Base-by-base conservation (phyloP, 2,797 vertebrate genomes). In the Dallia pectoralis region DNA sequence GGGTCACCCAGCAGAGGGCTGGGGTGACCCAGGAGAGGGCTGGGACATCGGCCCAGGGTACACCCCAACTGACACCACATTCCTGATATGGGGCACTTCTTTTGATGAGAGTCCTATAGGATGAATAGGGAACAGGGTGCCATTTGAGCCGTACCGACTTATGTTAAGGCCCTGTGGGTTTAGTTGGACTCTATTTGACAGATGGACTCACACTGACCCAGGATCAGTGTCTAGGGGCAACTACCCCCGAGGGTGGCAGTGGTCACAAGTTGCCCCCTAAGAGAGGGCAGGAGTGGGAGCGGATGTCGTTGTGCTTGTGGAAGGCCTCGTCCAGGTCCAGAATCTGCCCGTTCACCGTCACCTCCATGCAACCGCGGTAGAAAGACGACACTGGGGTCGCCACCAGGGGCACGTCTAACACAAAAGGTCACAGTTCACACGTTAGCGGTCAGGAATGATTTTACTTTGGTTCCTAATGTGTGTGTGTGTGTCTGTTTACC, bases 261-360 rank as follows among this genome's bases (percentile, higher is more conserved):
- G 74, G 70, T 91, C 89, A 92, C 82, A 89, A 87, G 75, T 79
- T 79, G 8, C 86, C 80, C 75, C 85, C 89, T 89, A 92, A 86
- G 5, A 95, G 94, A 79, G 98, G 98, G 85, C 98, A 99, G 87
- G 98, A 97, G 86, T 99, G 97, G 18, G 98, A 96, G 76, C 93
- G 96, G 88, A 99, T 97, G 86, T 97, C 95, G 4, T 90, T 94
- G 92, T 97, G 94, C 84, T 99, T 99, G 87, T 96, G 91, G 68
- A 92, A 73, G 70, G 97, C 97, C 62, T 94, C 92, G 1, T 99
- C 98, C 83, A 98, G 89, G 85, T 99, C 97, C 89, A 99, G 81
- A 3, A 74, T 5, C 27, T 78, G 87, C 72, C 86, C 85, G 30
- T 93, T 95, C 65, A 98, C 87, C 67, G 81, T 90, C 79, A 97